These are phyloP conservation scores for Motacilla tschutschensis DNA, from an alignment of 2,113 vertebrate genomes.

Conservation along the genomic window DNA sequence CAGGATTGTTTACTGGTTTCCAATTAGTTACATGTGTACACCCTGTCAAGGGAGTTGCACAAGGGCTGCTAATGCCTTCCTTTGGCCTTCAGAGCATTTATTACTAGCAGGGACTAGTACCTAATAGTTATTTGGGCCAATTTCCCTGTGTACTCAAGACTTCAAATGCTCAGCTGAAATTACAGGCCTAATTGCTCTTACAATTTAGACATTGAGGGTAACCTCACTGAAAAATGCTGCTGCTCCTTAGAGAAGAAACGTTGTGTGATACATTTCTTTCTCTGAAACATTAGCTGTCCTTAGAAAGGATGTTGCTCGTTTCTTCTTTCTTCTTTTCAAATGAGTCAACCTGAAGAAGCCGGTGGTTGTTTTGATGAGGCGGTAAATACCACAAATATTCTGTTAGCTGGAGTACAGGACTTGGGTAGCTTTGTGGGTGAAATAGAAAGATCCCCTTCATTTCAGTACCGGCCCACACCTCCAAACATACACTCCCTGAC, in stretches of 20 bases:
- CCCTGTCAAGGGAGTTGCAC: neutral
- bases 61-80: conserved; percentile 10
- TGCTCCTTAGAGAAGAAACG: neutral
- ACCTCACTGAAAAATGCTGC: neutral
- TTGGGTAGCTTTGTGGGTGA: neutral
- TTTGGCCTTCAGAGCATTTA: conserved; percentile 19
- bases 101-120: neutral
- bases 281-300: neutral
- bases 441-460: neutral
- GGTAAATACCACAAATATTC: neutral
- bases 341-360: conserved; percentile 35
- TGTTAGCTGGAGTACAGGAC: conserved; percentile 7
- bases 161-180: neutral
- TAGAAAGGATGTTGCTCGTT: conserved; percentile 31
- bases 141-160: conserved; percentile 34
- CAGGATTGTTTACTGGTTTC: conserved; percentile 57
- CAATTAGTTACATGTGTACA: conserved; percentile 40
- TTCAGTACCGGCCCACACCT: conserved; percentile 21
- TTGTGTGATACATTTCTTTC: neutral
- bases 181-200: neutral
- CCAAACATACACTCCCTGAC: neutral
- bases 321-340: conserved; percentile 13
- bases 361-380: conserved; percentile 20
- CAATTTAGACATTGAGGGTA: neutral
- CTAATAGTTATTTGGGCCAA: neutral